Base-by-base conservation (phyloP, 2,888 invertebrate species). In the Tetranychus truncatus region DNA sequence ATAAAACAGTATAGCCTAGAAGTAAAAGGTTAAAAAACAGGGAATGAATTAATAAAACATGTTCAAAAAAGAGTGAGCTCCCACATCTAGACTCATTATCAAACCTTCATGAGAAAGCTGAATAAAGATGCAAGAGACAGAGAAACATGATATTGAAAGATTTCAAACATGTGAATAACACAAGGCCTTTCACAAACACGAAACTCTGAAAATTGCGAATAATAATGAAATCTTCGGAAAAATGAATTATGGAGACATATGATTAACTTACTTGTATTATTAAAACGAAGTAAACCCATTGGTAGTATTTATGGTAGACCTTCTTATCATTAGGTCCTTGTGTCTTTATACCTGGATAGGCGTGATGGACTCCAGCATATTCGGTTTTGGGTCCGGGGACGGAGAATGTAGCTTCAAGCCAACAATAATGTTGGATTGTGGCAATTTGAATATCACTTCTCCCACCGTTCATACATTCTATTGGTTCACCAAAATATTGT, bases 301-400 rank as follows among this genome's bases (percentile, higher is more conserved):
- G 73, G 21, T 73, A 73, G 65, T 73, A 73, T 55, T 73, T 73
- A 20, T 73, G 73, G 65, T 73, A 65, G 8, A 73, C 73, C 45
- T 73, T 73, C 5, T 65, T 21, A 21, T 73, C 73, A 66, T 44
- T 44, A 15, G 73, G 73, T 15, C 44, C 65, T 21, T 34, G 44
- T n/a, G 73, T 55, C 65, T 73, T 73, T 9, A 73, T 44, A 44
- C 73, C 73, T n/a, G 73, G 73, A 73, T 73, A 73, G 65, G 73
- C 73, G 34, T 34, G 34, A 21, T 73, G 34, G 11, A 65, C 24
- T 11, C 73, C 73, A 66, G 44, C 55, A 34, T 21, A 65, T 20
- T 66, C 65, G 8, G 55, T 21, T 66, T 21, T 66, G 65, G 65
- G 24, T 21, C 44, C 73, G 15, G 73, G 44, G 9, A 73, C 73